Evolutionary conservation across 2,888 invertebrate genomes (phyloP), one percentile per base, ranked within the genome.

Genomic region (Leucophenga montana): DNA sequence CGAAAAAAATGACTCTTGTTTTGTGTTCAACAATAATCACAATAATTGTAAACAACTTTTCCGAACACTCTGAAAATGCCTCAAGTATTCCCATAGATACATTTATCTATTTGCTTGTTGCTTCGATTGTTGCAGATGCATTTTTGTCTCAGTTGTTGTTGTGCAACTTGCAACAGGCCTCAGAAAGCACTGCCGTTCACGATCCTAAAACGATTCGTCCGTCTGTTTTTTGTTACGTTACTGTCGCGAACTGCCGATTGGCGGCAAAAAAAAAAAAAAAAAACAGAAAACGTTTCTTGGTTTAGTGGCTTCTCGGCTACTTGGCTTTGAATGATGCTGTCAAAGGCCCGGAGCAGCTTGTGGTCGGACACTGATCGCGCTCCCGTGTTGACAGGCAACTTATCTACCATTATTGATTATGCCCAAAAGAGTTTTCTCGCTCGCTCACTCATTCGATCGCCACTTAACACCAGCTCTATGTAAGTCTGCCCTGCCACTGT

Each of bases 371-470:
- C 75, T 84, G 81, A 81, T 82, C 82, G 76, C 77, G 78, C 78
- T 80, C 75, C 71, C 71, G 74, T 75, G 71, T 75, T 75, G 77
- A 75, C 77, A 75, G 76, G 61, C 71, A 53, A 54, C 72, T 56
- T 80, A 83, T 83, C 83, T 85, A 83, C 79, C 84, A 80, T 82
- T 79, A 85, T 82, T 84, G 85, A 83, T 85, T 83, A 79, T 82
- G 83, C 77, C 82, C 85, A 83, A 80, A 83, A 82, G 78, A 80
- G 82, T 75, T 70, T 69, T 48, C 22, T 50, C 50, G 72, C 61
- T 6, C 50, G 13, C 50, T 39, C 50, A 50, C 50, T 50, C 50
- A 18, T 16, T 50, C 16, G 5, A 39, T 39, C 39, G 39, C 3
- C 39, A 39, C 39, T 39, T 8, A 39, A 39, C 64, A 64, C 65